These are phyloP conservation scores for Pseudopipra pipra DNA, from an alignment of 2,113 vertebrate species.

Conservation along the genomic window DNA sequence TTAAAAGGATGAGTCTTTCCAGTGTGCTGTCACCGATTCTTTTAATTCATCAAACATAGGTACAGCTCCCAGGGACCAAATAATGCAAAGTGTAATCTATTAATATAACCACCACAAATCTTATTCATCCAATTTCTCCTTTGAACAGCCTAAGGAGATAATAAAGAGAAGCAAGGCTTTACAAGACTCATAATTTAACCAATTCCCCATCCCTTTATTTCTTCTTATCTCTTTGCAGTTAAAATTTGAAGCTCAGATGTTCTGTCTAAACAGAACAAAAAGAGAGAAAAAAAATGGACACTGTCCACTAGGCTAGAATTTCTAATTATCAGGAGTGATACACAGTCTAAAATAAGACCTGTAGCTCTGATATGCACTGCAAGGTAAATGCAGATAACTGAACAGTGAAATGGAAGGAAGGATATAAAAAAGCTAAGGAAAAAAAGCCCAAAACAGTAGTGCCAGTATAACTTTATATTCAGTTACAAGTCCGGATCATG, in stretches of 20 bases:
- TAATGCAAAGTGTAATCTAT: background rate
- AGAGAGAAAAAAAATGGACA: background rate
- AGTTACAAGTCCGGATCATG: slow-evolving; percentile 4
- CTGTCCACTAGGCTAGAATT: background rate
- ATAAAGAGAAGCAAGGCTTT: background rate
- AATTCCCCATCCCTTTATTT: background rate
- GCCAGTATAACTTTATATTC: slow-evolving; percentile 4
- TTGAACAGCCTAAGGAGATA: background rate
- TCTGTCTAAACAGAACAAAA: background rate
- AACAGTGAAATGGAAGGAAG: background rate
- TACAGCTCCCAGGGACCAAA: background rate
- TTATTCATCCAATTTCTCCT: background rate
- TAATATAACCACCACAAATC: background rate
- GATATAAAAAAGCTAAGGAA: background rate
- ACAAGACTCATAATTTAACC: background rate
- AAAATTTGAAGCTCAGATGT: background rate
- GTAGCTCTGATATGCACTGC: background rate
- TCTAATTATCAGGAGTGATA: background rate
- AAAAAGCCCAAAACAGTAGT: background rate
- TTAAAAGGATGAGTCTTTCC: background rate
- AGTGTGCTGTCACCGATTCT: background rate
- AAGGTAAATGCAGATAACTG: background rate
- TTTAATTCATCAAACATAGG: background rate
- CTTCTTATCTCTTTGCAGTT: background rate
- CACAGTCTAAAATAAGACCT: background rate